These are phyloP conservation scores for Dorcus parallelipipedus DNA, from an alignment of 2,888 invertebrate species.

Conservation along the genomic window DNA sequence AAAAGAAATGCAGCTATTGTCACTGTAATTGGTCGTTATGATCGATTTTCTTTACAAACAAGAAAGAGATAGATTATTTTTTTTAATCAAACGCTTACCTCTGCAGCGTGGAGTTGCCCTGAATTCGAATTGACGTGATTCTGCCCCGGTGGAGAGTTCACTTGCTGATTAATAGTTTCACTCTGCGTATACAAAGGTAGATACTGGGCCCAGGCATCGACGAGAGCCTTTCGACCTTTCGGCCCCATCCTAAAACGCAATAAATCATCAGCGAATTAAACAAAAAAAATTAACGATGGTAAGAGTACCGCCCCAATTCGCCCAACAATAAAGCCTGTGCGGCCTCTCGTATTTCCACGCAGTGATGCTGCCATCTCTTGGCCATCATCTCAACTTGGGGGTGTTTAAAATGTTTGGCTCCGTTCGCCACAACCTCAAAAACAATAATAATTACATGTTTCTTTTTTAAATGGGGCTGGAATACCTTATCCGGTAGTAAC, in stretches of 20 bases:
- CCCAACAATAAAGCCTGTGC: constrained; percentile 93
- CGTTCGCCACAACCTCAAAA: constrained; percentile 49
- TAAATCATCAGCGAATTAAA: neutral
- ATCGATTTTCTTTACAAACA: no score
- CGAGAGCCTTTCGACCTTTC: constrained; percentile 86
- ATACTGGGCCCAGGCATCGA: constrained; percentile 96
- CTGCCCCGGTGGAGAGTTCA: constrained; percentile 48
- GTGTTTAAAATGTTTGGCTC: constrained; percentile 80
- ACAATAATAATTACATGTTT: no score
- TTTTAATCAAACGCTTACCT: neutral
- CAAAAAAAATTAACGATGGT: neutral
- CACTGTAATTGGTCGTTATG: no score
- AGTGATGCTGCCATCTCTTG: constrained; percentile 97
- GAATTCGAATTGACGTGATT: constrained; percentile 46
- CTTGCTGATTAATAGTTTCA: constrained; percentile 72
- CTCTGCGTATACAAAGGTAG: constrained; percentile 83
- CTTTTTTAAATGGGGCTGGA: neutral
- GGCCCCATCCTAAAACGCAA: constrained; percentile 64
- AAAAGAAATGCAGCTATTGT: no score
- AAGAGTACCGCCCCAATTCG: constrained; percentile 71
- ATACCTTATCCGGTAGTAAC: constrained; percentile 87
- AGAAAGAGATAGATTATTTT: neutral
- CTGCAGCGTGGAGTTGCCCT: constrained; percentile 15
- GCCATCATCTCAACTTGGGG: constrained; percentile 98
- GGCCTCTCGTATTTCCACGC: constrained; percentile 94